A percentile compares a stretch with the other conserved stretches of the same genome.
These are phyloP conservation scores for Dolichoris vasculosae DNA, from an alignment of 1,140 invertebrate species.

Conservation along the genomic window DNA sequence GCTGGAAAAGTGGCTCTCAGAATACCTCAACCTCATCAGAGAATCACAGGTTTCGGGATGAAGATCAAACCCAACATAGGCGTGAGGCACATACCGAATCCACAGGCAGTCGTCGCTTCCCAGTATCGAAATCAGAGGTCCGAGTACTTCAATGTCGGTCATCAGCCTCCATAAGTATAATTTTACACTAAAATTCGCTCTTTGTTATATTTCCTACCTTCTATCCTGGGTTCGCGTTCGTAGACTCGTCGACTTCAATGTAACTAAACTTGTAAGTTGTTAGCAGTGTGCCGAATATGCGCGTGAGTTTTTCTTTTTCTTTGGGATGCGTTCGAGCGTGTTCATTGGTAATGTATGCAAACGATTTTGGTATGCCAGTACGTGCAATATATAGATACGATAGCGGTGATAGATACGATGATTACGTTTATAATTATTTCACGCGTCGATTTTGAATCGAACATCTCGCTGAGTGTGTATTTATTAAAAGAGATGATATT, in stretches of 20 bases:
- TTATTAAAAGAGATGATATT: conserved; percentile 36
- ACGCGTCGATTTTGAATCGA: conserved; percentile 12
- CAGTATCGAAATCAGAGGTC: conserved; percentile 70
- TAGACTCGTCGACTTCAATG: background rate
- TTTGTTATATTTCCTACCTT: background rate
- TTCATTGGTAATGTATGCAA: conserved; percentile 19
- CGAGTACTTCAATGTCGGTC: conserved; percentile 61
- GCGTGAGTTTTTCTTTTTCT: conserved; percentile 8
- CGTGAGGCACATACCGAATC: conserved; percentile 69
- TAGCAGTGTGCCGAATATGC: background rate
- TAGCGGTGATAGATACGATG: conserved; percentile 17
- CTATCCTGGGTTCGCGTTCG: background rate
- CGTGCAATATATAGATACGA: conserved; percentile 44
- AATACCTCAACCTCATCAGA: conserved; percentile 69
- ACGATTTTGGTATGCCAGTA: background rate
- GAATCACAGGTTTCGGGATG: conserved; percentile 67
- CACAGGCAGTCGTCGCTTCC: conserved; percentile 69
- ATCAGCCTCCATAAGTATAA: conserved; percentile 59
- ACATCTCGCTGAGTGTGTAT: conserved; percentile 14
- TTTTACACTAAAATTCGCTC: background rate
- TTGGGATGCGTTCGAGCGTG: background rate
- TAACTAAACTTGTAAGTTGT: background rate
- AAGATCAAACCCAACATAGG: conserved; percentile 70
- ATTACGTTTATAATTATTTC: conserved; percentile 30
- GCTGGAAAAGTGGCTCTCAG: conserved; percentile 64